Evolutionary conservation across 2,888 invertebrate genomes (phyloP).

Genomic region (Parnassius glacialis): DNA sequence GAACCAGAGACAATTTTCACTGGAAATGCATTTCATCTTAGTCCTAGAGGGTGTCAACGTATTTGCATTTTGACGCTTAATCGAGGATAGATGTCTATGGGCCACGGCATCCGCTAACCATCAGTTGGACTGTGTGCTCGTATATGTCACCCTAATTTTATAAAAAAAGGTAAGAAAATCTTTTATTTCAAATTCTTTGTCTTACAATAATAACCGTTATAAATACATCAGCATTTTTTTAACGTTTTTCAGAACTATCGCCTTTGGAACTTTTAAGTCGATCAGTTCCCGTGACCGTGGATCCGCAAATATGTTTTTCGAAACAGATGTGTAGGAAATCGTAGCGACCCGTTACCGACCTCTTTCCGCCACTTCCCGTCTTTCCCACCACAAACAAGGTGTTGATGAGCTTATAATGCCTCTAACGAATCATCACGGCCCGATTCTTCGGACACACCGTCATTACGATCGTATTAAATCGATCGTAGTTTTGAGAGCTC

Average conservation of each 20-base stretch:
- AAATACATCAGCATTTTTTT: slow-evolving; percentile 24
- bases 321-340: slow-evolving; percentile 43
- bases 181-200: too few species aligned
- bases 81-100: too few species aligned
- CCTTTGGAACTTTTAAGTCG: slow-evolving; percentile 6
- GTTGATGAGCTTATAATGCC: slow-evolving; percentile 47
- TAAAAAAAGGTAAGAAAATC: too few species aligned
- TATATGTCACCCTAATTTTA: too few species aligned
- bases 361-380: slow-evolving; percentile 35
- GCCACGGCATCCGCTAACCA: too few species aligned
- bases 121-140: too few species aligned
- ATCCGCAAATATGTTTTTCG: slow-evolving; percentile 9
- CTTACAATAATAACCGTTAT: too few species aligned
- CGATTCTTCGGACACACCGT: slow-evolving; percentile 28
- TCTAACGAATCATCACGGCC: slow-evolving; percentile 32
- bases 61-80: too few species aligned
- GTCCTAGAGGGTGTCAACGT: too few species aligned
- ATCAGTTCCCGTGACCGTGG: slow-evolving; percentile 30
- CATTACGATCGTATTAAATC: slow-evolving; percentile 37
- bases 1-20: too few species aligned
- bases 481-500: slow-evolving; percentile 37
- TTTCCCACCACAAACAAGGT: slow-evolving; percentile 40
- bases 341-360: slow-evolving; percentile 43
- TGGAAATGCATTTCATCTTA: too few species aligned
- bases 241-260: not conserved